phyloP scores from a whole-genome alignment of 1,140 invertebrate species.

The Frieseomelitta varia region DNA sequence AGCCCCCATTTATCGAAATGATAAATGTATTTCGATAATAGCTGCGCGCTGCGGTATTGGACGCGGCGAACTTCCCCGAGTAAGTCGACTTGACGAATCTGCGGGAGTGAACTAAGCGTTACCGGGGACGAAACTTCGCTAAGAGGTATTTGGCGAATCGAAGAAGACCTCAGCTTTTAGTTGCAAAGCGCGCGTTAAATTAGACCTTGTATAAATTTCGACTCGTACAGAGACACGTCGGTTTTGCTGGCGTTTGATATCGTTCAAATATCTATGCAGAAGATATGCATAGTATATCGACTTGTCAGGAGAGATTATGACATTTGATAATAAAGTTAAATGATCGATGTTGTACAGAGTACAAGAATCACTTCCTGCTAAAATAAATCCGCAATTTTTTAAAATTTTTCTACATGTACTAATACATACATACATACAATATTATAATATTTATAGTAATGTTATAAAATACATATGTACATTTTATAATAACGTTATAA shows the following conservation, averaged over 20 bases:
- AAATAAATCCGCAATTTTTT: no score
- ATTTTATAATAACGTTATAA: no score
- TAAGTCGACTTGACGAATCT: constrained; percentile 15
- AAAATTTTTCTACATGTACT: no score
- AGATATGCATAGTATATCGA: no score
- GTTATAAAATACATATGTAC: no score
- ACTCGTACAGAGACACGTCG: not conserved
- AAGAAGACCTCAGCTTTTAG: not conserved
- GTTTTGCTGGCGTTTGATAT: not conserved
- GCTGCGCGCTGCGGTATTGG: not conserved
- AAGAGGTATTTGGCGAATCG: constrained; percentile 8
- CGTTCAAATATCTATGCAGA: not conserved
- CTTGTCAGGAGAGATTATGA: no score
- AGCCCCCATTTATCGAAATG: constrained; percentile 6
- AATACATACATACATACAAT: no score
- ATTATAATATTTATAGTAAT: no score
- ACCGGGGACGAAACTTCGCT: not conserved
- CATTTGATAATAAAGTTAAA: no score
- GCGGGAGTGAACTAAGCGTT: not conserved
- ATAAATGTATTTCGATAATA: constrained; percentile 22
- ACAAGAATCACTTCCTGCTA: no score
- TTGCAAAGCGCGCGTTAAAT: not conserved
- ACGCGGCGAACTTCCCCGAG: not conserved
- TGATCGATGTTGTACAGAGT: no score
- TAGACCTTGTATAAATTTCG: not conserved